Percentiles rank a stretch among this genome's conserved stretches.
Conservation (phyloP, 2,113 vertebrate genomes). For the Sprattus sprattus region DNA sequence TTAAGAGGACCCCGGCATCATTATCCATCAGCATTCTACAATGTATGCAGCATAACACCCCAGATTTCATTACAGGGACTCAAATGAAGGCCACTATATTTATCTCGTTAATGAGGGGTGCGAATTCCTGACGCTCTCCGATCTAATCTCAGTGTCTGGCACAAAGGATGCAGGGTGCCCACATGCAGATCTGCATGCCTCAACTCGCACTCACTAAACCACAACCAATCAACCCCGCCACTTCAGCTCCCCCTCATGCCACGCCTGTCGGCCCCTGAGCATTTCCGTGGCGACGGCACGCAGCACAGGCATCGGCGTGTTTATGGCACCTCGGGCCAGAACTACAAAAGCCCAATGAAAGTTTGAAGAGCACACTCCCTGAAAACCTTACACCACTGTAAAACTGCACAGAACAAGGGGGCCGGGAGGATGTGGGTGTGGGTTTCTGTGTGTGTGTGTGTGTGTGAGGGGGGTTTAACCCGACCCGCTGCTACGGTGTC, state of each 20-base stretch:
- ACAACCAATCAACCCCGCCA: background rate
- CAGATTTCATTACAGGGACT: slow-evolving; percentile 52
- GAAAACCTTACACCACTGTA: slow-evolving; percentile 33
- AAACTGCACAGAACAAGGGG: slow-evolving; percentile 40
- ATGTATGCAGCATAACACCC: slow-evolving; percentile 58
- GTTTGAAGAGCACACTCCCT: slow-evolving; percentile 20
- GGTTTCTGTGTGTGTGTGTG: background rate
- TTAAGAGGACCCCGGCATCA: slow-evolving; percentile 30
- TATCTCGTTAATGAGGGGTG: slow-evolving; percentile 61
- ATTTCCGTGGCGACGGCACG: slow-evolving; percentile 27
- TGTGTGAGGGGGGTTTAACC: background rate
- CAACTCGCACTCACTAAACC: background rate
- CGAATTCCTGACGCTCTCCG: slow-evolving; percentile 59
- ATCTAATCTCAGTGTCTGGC: slow-evolving; percentile 63
- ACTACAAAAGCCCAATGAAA: slow-evolving; percentile 44
- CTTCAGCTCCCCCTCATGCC: slow-evolving; percentile 24
- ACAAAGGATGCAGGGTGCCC: slow-evolving; percentile 46
- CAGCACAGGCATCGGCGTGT: slow-evolving; percentile 36
- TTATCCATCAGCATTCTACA: slow-evolving; percentile 57
- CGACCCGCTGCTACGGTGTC: slow-evolving; percentile 27
- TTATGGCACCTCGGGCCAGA: slow-evolving; percentile 46
- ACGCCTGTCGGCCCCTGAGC: background rate
- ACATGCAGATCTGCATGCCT: background rate
- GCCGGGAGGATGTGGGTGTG: slow-evolving; percentile 25
- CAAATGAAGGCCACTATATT: slow-evolving; percentile 60